Percentiles rank a stretch among this genome's conserved stretches.
Evolutionary conservation across 2,113 vertebrate genomes (phyloP).

Genomic region (Leucoraja erinaceus): DNA sequence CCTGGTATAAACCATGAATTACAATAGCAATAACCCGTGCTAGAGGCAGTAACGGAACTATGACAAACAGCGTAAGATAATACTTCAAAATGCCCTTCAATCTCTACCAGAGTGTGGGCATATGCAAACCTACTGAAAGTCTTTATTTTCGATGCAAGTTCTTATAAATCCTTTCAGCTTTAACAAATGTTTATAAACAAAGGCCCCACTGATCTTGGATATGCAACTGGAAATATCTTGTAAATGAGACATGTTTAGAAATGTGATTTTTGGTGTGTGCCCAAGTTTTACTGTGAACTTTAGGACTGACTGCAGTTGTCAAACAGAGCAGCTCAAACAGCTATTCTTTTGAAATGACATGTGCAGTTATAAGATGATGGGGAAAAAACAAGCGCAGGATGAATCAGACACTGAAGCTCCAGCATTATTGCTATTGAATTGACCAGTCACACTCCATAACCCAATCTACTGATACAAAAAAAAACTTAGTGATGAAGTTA

Average conservation of each 20-base stretch:
- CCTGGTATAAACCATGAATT: background rate
- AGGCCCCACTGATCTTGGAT: conserved; percentile 8
- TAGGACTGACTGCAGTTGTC: background rate
- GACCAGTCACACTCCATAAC: background rate
- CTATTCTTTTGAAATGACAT: background rate
- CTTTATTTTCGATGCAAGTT: background rate
- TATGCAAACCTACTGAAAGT: background rate
- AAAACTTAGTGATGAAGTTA: background rate
- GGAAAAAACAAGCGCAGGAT: background rate
- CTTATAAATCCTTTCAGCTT: background rate
- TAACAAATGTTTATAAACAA: background rate
- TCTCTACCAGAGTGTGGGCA: background rate
- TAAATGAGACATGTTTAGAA: conserved; percentile 25
- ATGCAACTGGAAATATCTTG: conserved; percentile 9
- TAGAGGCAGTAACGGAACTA: background rate
- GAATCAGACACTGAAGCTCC: background rate
- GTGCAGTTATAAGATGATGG: background rate
- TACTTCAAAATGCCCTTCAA: background rate
- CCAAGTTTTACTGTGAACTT: conserved; percentile 27
- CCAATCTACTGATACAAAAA: background rate
- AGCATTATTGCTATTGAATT: background rate
- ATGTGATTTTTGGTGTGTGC: conserved; percentile 21
- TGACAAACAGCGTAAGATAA: background rate
- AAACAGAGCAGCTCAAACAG: background rate
- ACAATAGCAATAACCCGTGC: conserved; percentile 11